Evolutionary conservation across 1,140 invertebrate genomes (phyloP), one percentile per base, ranked within the genome.

Genomic region (Trypoxylus dichotomus): DNA sequence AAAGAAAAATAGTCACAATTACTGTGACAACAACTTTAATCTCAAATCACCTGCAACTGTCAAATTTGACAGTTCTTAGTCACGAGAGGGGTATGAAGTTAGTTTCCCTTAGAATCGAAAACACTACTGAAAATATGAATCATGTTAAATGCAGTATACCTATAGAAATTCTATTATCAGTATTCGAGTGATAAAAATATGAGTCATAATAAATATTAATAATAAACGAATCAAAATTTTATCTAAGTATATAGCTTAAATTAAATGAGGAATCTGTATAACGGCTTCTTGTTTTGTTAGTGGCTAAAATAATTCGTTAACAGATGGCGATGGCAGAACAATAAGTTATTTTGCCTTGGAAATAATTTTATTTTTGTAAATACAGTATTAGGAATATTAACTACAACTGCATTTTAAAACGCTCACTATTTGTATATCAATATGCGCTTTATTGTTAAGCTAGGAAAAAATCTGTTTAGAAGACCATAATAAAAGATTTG

Each of bases 1-100:
- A 76, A 42, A 54, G 37, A 76, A 27, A 76, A 76, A 68, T 32
- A 21, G 74, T 75, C 74, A 75, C 74, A 75, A 75, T 47, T 75
- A 29, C 25, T 74, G 74, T 54, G 74, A 75, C 74, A 27, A 75
- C 41, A 42, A 74, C n/a, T 6, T n/a, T 15, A 74, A 74, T 41
- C 29, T 42, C 41, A 37, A 74, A 3, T 41, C 72, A 74, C 72
- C 41, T 74, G n/a, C n/a, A 71, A 37, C 72, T 74, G 72, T 74
- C 72, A 74, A 74, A 74, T 15, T n/a, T 75, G 74, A 75, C 74
- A 75, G 74, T 32, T 42, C 19, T 32, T 74, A 24, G 29, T 21
- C 37, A 29, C 27, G 0, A 42, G 41, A 37, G 27, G 24, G 63
- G 24, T 71, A 71, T 74, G 72, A 74, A 41, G 41, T 74, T 74